Conservation (phyloP, 2,113 vertebrate genomes). For the Mustela nigripes region DNA sequence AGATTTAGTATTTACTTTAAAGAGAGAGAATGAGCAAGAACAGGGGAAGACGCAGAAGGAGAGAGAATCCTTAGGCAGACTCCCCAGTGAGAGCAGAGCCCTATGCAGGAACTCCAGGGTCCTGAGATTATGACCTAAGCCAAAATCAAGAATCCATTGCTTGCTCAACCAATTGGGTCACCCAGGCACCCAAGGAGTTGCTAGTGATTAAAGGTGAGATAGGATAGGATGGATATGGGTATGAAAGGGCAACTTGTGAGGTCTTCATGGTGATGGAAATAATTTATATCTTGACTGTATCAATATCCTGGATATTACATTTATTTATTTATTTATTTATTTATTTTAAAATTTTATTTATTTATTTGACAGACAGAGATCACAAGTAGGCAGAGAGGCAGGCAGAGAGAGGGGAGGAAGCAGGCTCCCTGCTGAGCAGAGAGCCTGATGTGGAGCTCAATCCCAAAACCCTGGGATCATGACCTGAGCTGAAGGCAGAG, state of each 20-base stretch:
- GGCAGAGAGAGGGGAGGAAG: too few relatives aligned
- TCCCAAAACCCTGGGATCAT: too few relatives aligned
- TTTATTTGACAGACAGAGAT: too few relatives aligned
- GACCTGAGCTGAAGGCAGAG: too few relatives aligned
- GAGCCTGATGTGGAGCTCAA: too few relatives aligned
- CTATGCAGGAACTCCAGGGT: neutral
- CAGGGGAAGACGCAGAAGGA: neutral
- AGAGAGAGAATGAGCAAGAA: neutral
- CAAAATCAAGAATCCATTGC: neutral
- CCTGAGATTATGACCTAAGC: neutral
- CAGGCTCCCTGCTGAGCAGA: too few relatives aligned
- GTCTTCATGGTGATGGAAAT: neutral
- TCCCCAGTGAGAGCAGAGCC: neutral
- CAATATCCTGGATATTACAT: neutral
- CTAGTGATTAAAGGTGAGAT: neutral
- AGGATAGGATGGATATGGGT: neutral
- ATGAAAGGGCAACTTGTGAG: neutral
- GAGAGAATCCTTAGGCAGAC: neutral
- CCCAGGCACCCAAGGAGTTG: neutral
- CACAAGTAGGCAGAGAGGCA: too few relatives aligned
- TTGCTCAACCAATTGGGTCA: neutral
- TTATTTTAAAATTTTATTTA: too few relatives aligned
- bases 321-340: too few relatives aligned
- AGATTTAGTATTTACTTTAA: neutral
- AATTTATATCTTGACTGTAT: neutral